Evolutionary conservation across 1,140 invertebrate species (phyloP).

Genomic region (Heliothis subflexa): DNA sequence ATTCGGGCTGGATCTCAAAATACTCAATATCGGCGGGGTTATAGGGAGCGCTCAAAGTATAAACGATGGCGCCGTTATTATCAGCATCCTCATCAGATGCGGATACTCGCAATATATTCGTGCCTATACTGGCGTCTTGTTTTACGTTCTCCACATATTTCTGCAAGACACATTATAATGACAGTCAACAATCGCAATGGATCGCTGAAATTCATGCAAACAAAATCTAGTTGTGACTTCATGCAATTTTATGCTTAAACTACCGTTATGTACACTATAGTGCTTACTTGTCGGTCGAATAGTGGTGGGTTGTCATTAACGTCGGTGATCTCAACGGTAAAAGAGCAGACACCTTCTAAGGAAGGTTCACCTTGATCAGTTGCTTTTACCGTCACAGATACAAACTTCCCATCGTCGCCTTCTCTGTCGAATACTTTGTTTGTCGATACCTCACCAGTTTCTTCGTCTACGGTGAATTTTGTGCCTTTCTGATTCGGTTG

Average conservation of each 20-base stretch:
- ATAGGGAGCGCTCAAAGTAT: slow-evolving; percentile 94
- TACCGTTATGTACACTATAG: slow-evolving; percentile 58
- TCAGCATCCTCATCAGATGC: slow-evolving; percentile 98
- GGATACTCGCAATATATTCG: slow-evolving; percentile 96
- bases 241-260: slow-evolving; percentile 61
- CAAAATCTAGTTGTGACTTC: slow-evolving; percentile 52
- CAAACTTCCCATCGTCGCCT: slow-evolving; percentile 98
- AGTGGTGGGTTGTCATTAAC: slow-evolving; percentile 97
- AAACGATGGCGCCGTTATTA: slow-evolving; percentile 98
- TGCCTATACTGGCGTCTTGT: slow-evolving; percentile 98
- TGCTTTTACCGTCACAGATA: slow-evolving; percentile 97
- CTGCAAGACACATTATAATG: slow-evolving; percentile 85
- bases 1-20: slow-evolving; percentile 98
- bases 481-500: slow-evolving; percentile 98
- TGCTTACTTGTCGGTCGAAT: slow-evolving; percentile 95
- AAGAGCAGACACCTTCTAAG: slow-evolving; percentile 97
- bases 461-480: slow-evolving; percentile 97
- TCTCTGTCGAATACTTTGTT: slow-evolving; percentile 98
- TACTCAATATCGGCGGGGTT: slow-evolving; percentile 96
- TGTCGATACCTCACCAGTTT: slow-evolving; percentile 96
- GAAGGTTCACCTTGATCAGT: slow-evolving; percentile 98
- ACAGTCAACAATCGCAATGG: slow-evolving; percentile 45
- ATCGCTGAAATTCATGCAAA: slow-evolving; percentile 55
- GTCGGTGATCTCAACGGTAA: slow-evolving; percentile 98
- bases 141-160: slow-evolving; percentile 99